Base-by-base conservation (phyloP, 2,888 invertebrate species). In the Drosophila sordidapex region DNA sequence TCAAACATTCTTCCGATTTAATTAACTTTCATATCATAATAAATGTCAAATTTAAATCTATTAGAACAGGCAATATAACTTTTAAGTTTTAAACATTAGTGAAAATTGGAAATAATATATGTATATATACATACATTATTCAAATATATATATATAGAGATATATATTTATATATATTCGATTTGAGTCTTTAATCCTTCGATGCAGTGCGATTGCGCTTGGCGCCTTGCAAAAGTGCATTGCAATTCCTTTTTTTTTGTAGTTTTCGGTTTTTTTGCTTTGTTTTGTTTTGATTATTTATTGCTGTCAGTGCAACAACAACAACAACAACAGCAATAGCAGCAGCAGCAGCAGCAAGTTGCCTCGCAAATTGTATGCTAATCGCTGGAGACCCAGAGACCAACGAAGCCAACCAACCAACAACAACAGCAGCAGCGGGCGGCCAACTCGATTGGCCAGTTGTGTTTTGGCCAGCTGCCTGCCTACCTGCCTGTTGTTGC, bases 351-450 rank as follows among this genome's bases (percentile, higher is more conserved):
- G 56, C 79, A 78, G 71, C 74, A 69, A 69, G 56, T 68, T 64
- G 64, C 67, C 65, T 65, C 79, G 80, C 87, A 87, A 85, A 87
- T 85, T 85, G 84, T 87, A 85, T 85, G 88, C 88, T 85, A 85
- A 85, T 85, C 81, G 83, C 73, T 77, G 59, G 67, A 74, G 70
- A 80, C 78, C 78, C 75, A 49, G 18, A 25, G 49, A 27, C 49
- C 49, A 49, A 18, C 27, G 29, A 57, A 29, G 27, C 38, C n/a
- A 25, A n/a, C 25, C 29, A 13, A 27, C 36, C 54, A 54, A 35
- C 53, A 38, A 8, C 21, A 52, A 5, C 31, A 21, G 15, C 33
- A 70, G 21, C 70, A 70, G 70, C 70, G 70, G 83, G 81, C 77
- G 78, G 66, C 73, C 87, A 73, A 83, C 74, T 72, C 70, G 64